Percentiles rank a stretch among this genome's conserved stretches.
These are phyloP conservation scores for Protomyctophum bolini DNA, from an alignment of 2,113 vertebrate genomes.

Conservation along the genomic window DNA sequence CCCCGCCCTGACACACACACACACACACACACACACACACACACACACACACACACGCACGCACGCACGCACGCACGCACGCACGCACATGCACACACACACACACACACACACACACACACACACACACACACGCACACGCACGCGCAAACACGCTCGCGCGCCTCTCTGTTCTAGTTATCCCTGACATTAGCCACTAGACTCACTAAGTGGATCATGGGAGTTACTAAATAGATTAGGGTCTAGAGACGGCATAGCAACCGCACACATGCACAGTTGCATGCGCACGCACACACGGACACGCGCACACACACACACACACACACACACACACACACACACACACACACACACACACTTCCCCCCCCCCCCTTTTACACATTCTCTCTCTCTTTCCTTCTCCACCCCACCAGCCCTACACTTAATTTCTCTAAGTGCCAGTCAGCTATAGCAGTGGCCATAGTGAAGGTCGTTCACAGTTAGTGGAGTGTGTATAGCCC, in stretches of 20 bases:
- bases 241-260: slow-evolving; percentile 74
- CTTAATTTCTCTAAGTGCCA: too few relatives aligned
- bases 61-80: slow-evolving; percentile 18
- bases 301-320: slow-evolving; percentile 2
- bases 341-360: slow-evolving; percentile 35
- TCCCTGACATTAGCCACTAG: slow-evolving; percentile 87
- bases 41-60: slow-evolving; percentile 8
- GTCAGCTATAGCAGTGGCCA: too few relatives aligned
- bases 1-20: slow-evolving; percentile 47
- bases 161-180: slow-evolving; percentile 86
- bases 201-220: slow-evolving; percentile 92
- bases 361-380: background rate
- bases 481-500: too few relatives aligned
- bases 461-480: too few relatives aligned
- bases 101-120: slow-evolving; percentile 35
- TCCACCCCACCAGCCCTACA: slow-evolving; percentile 4
- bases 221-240: slow-evolving; percentile 93
- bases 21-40: slow-evolving; percentile 29
- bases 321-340: background rate
- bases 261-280: slow-evolving; percentile 24
- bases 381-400: slow-evolving; percentile 32
- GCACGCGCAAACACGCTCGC: slow-evolving; percentile 16
- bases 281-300: slow-evolving; percentile 39
- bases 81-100: slow-evolving; percentile 4
- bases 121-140: background rate